A percentile compares a stretch with the other conserved stretches of the same genome.
phyloP scores from a whole-genome alignment of 2,113 vertebrate genomes.

The Ophthalmolycus amberensis region DNA sequence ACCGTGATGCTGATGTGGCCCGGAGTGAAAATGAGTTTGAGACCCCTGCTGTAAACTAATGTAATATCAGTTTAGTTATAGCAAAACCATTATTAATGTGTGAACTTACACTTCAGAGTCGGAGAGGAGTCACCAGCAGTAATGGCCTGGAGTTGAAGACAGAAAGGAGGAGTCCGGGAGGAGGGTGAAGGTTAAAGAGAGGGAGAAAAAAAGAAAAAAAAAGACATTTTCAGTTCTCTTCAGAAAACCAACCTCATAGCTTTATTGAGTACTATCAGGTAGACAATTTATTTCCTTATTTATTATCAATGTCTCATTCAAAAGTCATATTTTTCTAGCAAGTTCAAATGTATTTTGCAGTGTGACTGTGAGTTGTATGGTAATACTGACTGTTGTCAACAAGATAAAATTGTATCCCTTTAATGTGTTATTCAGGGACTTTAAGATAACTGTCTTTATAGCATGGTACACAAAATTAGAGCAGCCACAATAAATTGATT shows the following conservation, averaged over 20 bases:
- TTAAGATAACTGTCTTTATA: background rate
- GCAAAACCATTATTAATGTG: too few species aligned
- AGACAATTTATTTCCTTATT: background rate
- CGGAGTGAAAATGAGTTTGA: too few species aligned
- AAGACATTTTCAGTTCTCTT: background rate
- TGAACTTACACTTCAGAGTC: too few species aligned
- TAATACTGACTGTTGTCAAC: background rate
- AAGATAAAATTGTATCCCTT: background rate
- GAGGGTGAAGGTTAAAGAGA: background rate
- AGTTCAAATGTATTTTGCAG: too few species aligned
- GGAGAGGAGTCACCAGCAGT: too few species aligned
- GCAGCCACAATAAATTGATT: too few species aligned
- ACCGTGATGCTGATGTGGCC: too few species aligned
- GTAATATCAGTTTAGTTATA: too few species aligned
- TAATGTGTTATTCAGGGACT: background rate
- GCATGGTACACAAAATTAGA: background rate
- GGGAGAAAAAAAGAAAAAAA: background rate
- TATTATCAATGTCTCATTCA: background rate
- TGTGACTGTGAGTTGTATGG: too few species aligned
- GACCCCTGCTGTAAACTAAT: too few species aligned
- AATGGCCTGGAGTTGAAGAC: too few species aligned
- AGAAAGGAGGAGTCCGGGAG: background rate
- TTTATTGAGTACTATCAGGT: background rate
- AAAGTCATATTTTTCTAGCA: background rate
- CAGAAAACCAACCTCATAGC: background rate